Evolutionary conservation across 2,113 vertebrate species (phyloP), one percentile per base, ranked within the genome.

Genomic region (Pseudonaja textilis): DNA sequence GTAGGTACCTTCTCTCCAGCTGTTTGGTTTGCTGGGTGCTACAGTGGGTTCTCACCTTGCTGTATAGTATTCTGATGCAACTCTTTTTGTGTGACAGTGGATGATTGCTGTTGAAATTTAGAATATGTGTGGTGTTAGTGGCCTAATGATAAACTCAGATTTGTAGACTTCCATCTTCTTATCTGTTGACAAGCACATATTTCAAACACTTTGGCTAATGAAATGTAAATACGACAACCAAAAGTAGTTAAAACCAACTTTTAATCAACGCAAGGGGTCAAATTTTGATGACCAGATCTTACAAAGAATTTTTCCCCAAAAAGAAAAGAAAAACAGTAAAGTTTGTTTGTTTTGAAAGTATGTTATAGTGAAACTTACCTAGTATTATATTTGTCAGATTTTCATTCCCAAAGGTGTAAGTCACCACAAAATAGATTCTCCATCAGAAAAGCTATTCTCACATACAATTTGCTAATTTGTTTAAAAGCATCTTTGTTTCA

Each of bases 371-470:
- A 64, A 86, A 89, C 14, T 4, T 45, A 85, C 14, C 3, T 59
- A 20, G 52, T 47, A 57, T 45, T 87, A 50, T 34, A 45, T 59
- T 87, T 89, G 69, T 64, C 57, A 56, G 88, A 47, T 0, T 1
- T 25, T 14, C 87, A 54, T 22, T 91, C 1, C 54, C 8, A 1
- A 88, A 57, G 90, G 34, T 86, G 2, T n/a, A 10, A 54, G 6
- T 64, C 26, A 94, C 64, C 18, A 89, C 89, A 92, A 14, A 90
- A 92, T 91, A 93, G 47, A 20, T 89, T 90, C 34, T 81, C 90
- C 3, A 0, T 55, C 92, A 69, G 47, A 87, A 92, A 86, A 85
- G 93, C 1, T 47, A 50, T 20, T 85, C 90, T 90, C 16, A 45
- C 59, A 54, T 11, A 11, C 11, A 85, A 18, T 1, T 94, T 93